Evolutionary conservation across 2,113 vertebrate genomes (phyloP), one percentile per base, ranked within the genome.

Genomic region (Rana temporaria): DNA sequence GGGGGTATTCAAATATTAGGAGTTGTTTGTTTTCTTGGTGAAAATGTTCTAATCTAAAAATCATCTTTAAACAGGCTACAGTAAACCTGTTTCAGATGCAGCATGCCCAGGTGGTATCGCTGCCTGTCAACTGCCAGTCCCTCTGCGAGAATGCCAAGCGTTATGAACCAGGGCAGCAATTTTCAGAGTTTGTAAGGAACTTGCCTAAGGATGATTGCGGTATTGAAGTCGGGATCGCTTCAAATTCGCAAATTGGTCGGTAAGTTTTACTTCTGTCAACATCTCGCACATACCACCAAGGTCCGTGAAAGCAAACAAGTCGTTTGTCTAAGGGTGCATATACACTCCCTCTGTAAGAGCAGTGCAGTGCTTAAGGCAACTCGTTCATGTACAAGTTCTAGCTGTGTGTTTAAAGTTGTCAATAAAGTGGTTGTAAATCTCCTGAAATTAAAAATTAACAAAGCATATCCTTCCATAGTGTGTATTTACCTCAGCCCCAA

Each of bases 31-130:
- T 42, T 6, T 1, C 42, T 18, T 18, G 20, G 16, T 12, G 4
- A 48, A 52, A 8, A 24, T 5, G 22, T 57, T 34, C 42, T 71
- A 55, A 71, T 22, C 48, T 78, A 12, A 48, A 12, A 0, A n/a
- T 62, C 17, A 32, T 72, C 9, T 34, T 18, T 42, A 70, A 72
- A 55, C 78, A 99, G 98, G 96, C 96, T 87, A 98, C 96, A 0
- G 97, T 99, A 72, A 99, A 98, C 85, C 94, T 98, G 90, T 99
- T 99, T 90, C 97, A 99, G 89, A 95, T 99, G 87, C 97, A 98
- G 86, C 97, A 99, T 4, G 92, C 94, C 11, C 97, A 97, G 90
- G 94, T 94, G 30, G 94, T 96, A 0, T 96, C 96, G 22, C 93
- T 98, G 8, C 97, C 97, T 0, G 93, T 95, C 38, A 97, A 95